Conservation (phyloP, 2,888 invertebrate species). For the Macrosiphum euphorbiae region DNA sequence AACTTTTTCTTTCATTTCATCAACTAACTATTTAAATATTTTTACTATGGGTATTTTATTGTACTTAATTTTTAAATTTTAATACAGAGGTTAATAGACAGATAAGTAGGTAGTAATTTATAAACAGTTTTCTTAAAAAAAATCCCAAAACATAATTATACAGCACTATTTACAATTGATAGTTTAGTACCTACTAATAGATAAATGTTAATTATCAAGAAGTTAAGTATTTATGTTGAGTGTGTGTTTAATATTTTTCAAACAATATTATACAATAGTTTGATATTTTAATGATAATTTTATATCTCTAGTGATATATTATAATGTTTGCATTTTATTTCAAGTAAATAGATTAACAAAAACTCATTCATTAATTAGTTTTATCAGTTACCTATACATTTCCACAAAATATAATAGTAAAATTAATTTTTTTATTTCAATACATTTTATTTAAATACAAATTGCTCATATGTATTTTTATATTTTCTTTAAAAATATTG, state of each 20-base stretch:
- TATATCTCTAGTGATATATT: background rate
- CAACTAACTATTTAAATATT: background rate
- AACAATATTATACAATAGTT: background rate
- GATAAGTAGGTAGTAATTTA: background rate
- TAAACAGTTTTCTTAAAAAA: background rate
- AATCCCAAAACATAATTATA: background rate
- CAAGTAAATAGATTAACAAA: background rate
- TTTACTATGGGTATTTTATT: background rate
- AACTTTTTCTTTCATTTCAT: background rate
- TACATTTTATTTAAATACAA: background rate
- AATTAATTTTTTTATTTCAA: background rate
- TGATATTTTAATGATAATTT: background rate
- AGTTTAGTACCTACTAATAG: background rate
- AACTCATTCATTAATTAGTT: background rate
- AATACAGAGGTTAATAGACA: background rate
- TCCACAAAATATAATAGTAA: background rate
- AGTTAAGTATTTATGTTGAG: background rate
- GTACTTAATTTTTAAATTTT: background rate
- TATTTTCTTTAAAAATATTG: background rate
- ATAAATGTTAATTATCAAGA: background rate
- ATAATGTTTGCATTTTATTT: slow-evolving; percentile 10
- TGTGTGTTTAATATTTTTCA: slow-evolving; percentile 19
- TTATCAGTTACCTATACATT: background rate
- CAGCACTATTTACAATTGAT: background rate
- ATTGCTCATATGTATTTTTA: background rate